Evolutionary conservation across 64 coral and sea anemone species (phyloP), one percentile per base, ranked within the genome.

Genomic region (Anthopleura sola): DNA sequence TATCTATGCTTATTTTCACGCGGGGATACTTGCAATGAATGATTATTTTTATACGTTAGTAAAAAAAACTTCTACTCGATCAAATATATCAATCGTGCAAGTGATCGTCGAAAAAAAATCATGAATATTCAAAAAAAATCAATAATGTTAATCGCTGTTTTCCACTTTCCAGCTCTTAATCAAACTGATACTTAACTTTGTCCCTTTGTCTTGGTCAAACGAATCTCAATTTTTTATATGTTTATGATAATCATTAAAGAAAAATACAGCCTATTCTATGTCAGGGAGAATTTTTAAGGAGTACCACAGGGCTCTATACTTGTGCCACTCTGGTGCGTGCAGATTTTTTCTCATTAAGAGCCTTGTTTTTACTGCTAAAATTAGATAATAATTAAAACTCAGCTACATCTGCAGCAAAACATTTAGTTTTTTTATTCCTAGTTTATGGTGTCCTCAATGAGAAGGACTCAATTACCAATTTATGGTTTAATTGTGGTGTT

Each of bases 381-480:
- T 69, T 69, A 69, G n/a, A n/a, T n/a, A 69, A 71, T 34, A 71
- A 71, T 36, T 71, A 36, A 36, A 71, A 71, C 66, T 71, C 31
- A 34, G 29, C 66, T 29, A 71, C 66, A 71, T 32, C 0, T 32
- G 13, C n/a, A 71, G 23, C 60, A 71, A 71, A 71, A 71, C 66
- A 71, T 14, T 0, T 10, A 71, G 66, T 34, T 34, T 32, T 34
- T 32, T 71, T 71, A 71, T 33, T 71, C 12, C 66, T 71, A 15
- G 29, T 8, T 32, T 34, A 71, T 32, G 28, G 26, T 33, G 29
- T 32, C 66, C 31, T 34, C 66, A 71, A 32, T 71, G 23, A 71
- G 28, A 28, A 71, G 29, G 23, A 71, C 66, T 71, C 66, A 71
- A 71, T 71, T 71, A 71, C 28, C 66, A 71, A 71, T 71, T 71